Percentiles rank a stretch among this genome's conserved stretches.
Conservation (phyloP, 1,140 invertebrate genomes). For the Drosophila suzukii region DNA sequence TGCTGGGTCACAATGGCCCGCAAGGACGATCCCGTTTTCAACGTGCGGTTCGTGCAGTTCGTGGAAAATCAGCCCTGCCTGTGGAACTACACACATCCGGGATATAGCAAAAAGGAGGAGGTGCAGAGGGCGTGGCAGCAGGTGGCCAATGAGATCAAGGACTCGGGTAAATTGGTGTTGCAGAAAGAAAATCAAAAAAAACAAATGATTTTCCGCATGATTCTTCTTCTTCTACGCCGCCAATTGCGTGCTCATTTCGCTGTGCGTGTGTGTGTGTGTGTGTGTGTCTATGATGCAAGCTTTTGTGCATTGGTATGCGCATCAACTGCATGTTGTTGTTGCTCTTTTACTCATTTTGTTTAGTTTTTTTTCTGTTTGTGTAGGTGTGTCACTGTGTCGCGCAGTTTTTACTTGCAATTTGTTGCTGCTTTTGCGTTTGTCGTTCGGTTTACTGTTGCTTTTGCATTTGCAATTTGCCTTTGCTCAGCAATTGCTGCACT, state of each 20-base stretch:
- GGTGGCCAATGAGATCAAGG: conserved; percentile 81
- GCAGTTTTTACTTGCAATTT: conserved; percentile 57
- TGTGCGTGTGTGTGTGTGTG: conserved; percentile 28
- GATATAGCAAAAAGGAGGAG: conserved; percentile 82
- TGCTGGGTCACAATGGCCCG: conserved; percentile 70
- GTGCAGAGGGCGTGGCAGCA: conserved; percentile 80
- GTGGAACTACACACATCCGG: conserved; percentile 79
- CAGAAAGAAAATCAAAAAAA: neutral
- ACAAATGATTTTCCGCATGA: conserved; percentile 13
- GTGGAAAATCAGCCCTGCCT: conserved; percentile 74
- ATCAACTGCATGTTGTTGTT: conserved; percentile 22
- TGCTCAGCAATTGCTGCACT: conserved; percentile 47
- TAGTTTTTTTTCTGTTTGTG: conserved; percentile 23
- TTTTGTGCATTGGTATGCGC: conserved; percentile 26
- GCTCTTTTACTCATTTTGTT: conserved; percentile 1
- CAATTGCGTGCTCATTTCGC: conserved; percentile 74
- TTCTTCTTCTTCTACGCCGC: conserved; percentile 34
- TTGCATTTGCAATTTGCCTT: conserved; percentile 34
- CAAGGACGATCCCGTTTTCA: conserved; percentile 83
- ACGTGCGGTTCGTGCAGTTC: conserved; percentile 80
- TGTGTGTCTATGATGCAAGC: conserved; percentile 60
- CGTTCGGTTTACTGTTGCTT: conserved; percentile 21
- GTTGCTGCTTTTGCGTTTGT: conserved; percentile 28
- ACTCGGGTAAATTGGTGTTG: conserved; percentile 62
- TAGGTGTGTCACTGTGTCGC: conserved; percentile 75